phyloP scores from a whole-genome alignment of 35 echinoderm and acorn worm species.

The Heliocidaris tuberculata region DNA sequence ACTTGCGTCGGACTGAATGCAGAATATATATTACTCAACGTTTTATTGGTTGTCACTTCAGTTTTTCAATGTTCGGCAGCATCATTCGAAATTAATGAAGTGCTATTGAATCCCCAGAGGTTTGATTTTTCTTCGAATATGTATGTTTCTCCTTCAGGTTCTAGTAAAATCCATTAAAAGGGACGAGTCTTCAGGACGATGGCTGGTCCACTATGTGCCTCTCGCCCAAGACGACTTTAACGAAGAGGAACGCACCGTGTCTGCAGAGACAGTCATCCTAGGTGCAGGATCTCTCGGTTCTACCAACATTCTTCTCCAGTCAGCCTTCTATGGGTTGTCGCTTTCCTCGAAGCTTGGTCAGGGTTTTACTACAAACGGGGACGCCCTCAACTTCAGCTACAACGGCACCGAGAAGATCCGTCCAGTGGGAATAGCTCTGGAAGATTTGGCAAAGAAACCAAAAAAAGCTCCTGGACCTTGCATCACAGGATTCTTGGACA shows the following conservation, averaged over 20 bases:
- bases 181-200: conserved; percentile 49
- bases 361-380: conserved; percentile 74
- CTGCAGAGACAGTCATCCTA: conserved; percentile 67
- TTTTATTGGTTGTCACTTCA: neutral
- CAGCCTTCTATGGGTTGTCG: conserved; percentile 50
- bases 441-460: conserved; percentile 49
- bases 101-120: neutral
- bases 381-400: conserved; percentile 77
- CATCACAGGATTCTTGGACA: conserved; percentile 60
- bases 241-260: conserved; percentile 52
- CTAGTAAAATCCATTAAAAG: conserved; percentile 53
- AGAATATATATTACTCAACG: too few relatives aligned
- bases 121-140: neutral
- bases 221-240: conserved; percentile 56
- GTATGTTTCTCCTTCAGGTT: conserved; percentile 47
- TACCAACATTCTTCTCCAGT: conserved; percentile 76
- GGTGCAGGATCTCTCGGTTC: conserved; percentile 70
- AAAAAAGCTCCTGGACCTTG: conserved; percentile 56
- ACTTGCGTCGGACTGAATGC: too few relatives aligned
- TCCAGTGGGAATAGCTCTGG: conserved; percentile 52
- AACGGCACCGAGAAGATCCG: conserved; percentile 69
- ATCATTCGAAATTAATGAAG: neutral
- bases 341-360: conserved; percentile 63
- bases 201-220: conserved; percentile 69
- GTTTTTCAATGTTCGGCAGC: neutral